Evolutionary conservation across 2,888 invertebrate genomes (phyloP), one percentile per base, ranked within the genome.

Genomic region (Chorisops tibialis): DNA sequence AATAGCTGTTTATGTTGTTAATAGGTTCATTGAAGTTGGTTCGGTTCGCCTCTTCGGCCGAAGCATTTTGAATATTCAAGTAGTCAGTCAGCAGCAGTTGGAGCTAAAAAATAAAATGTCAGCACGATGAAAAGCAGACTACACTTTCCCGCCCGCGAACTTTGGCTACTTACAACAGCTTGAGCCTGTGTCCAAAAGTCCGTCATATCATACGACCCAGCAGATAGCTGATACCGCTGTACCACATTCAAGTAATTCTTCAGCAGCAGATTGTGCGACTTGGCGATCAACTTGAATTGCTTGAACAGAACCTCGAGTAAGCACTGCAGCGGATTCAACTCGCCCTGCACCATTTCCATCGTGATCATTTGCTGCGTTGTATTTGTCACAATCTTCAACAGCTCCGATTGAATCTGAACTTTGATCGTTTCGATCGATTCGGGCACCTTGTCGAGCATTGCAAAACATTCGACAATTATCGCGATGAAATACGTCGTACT

Each of bases 161-260:
- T n/a, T 9, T 30, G 30, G 9, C 5, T 49, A 81, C 86, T 80
- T 79, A 93, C 92, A 71, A 93, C 92, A 73, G 88, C 87, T 76
- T 96, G 95, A 38, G 93, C 90, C 70, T 92, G 89, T 43, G 87
- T 86, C 95, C 95, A 96, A 68, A 92, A 93, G 73, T 93, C 90
- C 39, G 87, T 82, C 73, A 88, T 83, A 71, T 85, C 85, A 73
- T 90, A 91, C 48, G 87, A 74, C 59, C 80, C 79, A 49, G 81
- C 72, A 67, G 81, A 79, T n/a, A 81, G 69, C 63, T 79, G 79
- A 71, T 86, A 82, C 58, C 81, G 81, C 67, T 83, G 82, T n/a
- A 81, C 80, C 48, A 86, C 86, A 69, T 85, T 82, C 66, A 80
- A 80, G 71, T 81, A 87, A 68, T 82, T 83, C 71, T 84, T 85